These are phyloP conservation scores for Achlya flavicornis DNA, from an alignment of 2,888 invertebrate genomes.

Conservation along the genomic window DNA sequence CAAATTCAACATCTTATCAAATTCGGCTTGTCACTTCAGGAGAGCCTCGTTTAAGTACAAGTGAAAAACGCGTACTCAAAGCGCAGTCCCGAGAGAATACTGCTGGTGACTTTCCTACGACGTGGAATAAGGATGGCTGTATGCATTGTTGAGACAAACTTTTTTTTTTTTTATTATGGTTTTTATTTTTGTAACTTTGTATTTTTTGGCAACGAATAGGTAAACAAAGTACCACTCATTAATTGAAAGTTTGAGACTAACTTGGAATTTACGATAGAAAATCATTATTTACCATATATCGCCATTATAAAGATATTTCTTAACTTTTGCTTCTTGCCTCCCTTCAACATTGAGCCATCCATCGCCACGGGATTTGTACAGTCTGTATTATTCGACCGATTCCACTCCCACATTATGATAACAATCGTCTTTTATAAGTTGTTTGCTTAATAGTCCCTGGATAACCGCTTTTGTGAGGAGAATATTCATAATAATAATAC, in stretches of 20 bases:
- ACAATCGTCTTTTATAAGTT: constrained; percentile 3
- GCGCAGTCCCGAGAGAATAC: background rate
- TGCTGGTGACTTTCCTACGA: background rate
- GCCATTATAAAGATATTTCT: background rate
- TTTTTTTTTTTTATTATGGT: background rate
- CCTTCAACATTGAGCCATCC: background rate
- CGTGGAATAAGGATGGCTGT: background rate
- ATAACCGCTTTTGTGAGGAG: background rate
- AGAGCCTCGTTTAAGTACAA: background rate
- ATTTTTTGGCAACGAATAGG: too few species aligned
- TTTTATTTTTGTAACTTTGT: too few species aligned
- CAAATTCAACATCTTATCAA: background rate
- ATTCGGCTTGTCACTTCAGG: background rate
- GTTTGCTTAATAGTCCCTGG: background rate
- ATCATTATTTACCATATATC: too few species aligned
- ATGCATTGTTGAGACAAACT: background rate
- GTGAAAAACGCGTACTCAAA: constrained; percentile 1
- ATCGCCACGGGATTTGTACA: constrained; percentile 13
- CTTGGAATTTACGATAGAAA: too few species aligned
- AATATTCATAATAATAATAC: background rate
- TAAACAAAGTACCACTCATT: too few species aligned
- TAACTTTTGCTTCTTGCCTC: background rate
- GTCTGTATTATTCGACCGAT: constrained; percentile 9
- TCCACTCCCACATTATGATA: constrained; percentile 9
- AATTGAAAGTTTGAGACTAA: too few species aligned